Evolutionary conservation across 2,113 vertebrate species (phyloP).

Genomic region (Podiceps cristatus): DNA sequence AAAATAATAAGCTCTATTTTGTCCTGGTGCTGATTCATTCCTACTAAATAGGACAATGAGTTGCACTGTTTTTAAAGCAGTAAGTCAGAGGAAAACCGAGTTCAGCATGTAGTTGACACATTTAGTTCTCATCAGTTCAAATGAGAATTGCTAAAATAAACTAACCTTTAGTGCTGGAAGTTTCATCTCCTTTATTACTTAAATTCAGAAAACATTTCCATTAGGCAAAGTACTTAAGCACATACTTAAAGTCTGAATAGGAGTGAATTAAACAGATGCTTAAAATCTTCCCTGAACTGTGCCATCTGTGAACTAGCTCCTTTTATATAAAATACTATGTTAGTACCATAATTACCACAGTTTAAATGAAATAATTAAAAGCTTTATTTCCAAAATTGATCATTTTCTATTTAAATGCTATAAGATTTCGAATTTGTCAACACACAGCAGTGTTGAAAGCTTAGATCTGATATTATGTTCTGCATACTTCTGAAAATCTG

Average conservation of each 20-base stretch:
- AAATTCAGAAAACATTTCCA: background rate
- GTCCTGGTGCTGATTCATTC: background rate
- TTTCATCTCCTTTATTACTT: background rate
- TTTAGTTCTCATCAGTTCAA: background rate
- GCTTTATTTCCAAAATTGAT: background rate
- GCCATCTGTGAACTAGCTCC: slow-evolving; percentile 23
- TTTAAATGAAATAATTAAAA: slow-evolving; percentile 59
- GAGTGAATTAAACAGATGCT: slow-evolving; percentile 23
- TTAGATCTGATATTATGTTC: background rate
- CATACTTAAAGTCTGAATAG: background rate
- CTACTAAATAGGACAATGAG: background rate
- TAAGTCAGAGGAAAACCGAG: background rate
- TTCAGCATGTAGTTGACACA: background rate
- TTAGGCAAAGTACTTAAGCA: slow-evolving; percentile 9
- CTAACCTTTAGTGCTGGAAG: background rate
- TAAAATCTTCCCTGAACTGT: slow-evolving; percentile 13
- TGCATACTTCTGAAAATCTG: background rate
- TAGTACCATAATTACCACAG: background rate
- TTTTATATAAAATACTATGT: slow-evolving; percentile 20
- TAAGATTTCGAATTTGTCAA: background rate
- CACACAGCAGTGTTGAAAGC: background rate
- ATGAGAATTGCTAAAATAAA: background rate
- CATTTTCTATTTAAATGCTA: slow-evolving; percentile 7
- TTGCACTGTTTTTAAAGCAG: background rate
- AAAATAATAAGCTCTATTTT: background rate